Evolutionary conservation across 2,888 invertebrate genomes (phyloP), one percentile per base, ranked within the genome.

Genomic region (Tiliacea citrago): DNA sequence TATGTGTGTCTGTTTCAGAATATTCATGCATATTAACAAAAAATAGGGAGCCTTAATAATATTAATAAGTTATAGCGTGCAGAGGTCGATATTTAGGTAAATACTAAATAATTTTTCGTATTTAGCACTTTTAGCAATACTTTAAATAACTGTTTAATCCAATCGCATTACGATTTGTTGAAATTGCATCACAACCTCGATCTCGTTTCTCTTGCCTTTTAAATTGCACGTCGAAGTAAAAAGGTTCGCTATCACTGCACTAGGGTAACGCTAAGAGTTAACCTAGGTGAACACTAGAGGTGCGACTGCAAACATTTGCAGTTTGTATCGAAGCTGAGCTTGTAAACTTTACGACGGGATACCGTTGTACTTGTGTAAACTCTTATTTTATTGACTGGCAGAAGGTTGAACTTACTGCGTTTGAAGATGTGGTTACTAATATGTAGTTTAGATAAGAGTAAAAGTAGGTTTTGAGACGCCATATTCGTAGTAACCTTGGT

Each of bases 271-370:
- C n/a, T n/a, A 42, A 13, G 4, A 53, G n/a, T 71, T 13, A n/a
- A 53, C n/a, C 24, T 16, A 39, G 0, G 73, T 39, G 9, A 45
- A 24, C 24, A 12, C 6, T 45, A 45, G 77, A 66, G 66, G 77
- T 76, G 67, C 10, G 4, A 67, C 45, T 49, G 35, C 35, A 75
- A 67, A 75, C 24, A 53, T 67, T 75, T n/a, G 45, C 51, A 77
- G 13, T 35, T 51, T 53, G 24, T 49, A 4, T 51, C 45, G 9
- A 10, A 39, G 24, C 2, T 21, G 21, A 8, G 57, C 12, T 51
- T 58, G 51, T 51, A 12, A 35, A 75, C 42, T 61, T 61, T 45
- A 53, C 62, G 45, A 39, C 45, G 16, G 16, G 2, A 35, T 16
- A 18, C n/a, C 12, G 39, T 57, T 63, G 45, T 9, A 60, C 35